Evolutionary conservation across 2,888 invertebrate species (phyloP).

Genomic region (Nephrotoma appendiculata): DNA sequence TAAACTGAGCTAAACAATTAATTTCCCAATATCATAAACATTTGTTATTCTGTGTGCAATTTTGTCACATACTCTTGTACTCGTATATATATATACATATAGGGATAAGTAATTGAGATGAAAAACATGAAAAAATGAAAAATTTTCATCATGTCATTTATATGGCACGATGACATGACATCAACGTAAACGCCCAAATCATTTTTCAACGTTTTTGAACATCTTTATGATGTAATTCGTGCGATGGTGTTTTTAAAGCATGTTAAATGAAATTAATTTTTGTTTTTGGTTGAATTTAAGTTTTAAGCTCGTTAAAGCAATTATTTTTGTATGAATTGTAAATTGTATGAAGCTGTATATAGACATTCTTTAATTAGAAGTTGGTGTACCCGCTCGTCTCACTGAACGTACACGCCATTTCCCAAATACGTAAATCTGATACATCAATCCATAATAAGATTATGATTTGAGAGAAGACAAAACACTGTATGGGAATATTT

Average conservation of each 20-base stretch:
- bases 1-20: neutral
- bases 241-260: neutral
- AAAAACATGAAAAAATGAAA: neutral
- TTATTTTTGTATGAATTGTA: neutral
- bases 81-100: neutral
- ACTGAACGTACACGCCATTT: neutral
- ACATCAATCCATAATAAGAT: neutral
- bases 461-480: neutral
- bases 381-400: too few relatives aligned
- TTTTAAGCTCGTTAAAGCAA: neutral
- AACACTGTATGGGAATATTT: neutral
- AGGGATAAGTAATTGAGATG: neutral
- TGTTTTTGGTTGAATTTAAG: neutral
- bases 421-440: neutral
- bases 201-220: neutral
- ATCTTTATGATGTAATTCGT: neutral
- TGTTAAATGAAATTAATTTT: neutral
- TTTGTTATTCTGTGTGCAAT: neutral
- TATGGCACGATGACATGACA: constrained; percentile 1
- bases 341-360: too few relatives aligned
- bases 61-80: neutral
- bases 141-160: neutral
- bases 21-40: neutral
- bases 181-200: constrained; percentile 2
- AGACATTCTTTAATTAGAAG: too few relatives aligned